Evolutionary conservation across 2,113 vertebrate species (phyloP), one percentile per base, ranked within the genome.

Genomic region (Hyperopisus bebe): DNA sequence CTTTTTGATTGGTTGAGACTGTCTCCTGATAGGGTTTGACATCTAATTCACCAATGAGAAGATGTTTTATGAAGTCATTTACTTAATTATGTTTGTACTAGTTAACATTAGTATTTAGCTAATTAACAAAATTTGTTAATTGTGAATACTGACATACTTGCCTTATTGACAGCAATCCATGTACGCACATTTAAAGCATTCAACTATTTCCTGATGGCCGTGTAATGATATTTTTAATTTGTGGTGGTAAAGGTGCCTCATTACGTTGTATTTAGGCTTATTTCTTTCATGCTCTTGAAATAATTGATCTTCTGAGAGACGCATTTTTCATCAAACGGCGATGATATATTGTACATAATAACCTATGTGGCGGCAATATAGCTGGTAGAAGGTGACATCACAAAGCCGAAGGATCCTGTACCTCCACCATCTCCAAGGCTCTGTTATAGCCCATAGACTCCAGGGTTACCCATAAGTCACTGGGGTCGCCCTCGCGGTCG

Each of bases 371-470:
- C 9, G 5, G 21, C 7, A 84, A 21, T 83, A 27, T 11, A 27
- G 80, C 39, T 83, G 39, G 80, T 24, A 83, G 39, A 83, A 83
- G 44, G 24, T 47, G 24, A 83, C 42, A 83, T 42, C 21, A 83
- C 15, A 87, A 39, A 42, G 50, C 87, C 51, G 21, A 58, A 24
- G 53, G 46, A 50, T 83, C 66, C 35, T 91, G 55, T 90, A 98
- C 98, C 96, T 98, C 96, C 47, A 95, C 96, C 85, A 98, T 94
- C 91, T 99, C 97, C 90, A 99, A 93, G 35, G 94, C 95, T 89
- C 91, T 96, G 93, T 97, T 98, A 95, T 97, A 99, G 90, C 98
- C 98, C 97, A 99, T 97, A 8, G 97, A 96, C 88, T 97, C 94
- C 46, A 99, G 94, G 39, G 96, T 98, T 88, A 98, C 93, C 98